Conservation (phyloP, 2,113 vertebrate genomes). For the Crotophaga sulcirostris region DNA sequence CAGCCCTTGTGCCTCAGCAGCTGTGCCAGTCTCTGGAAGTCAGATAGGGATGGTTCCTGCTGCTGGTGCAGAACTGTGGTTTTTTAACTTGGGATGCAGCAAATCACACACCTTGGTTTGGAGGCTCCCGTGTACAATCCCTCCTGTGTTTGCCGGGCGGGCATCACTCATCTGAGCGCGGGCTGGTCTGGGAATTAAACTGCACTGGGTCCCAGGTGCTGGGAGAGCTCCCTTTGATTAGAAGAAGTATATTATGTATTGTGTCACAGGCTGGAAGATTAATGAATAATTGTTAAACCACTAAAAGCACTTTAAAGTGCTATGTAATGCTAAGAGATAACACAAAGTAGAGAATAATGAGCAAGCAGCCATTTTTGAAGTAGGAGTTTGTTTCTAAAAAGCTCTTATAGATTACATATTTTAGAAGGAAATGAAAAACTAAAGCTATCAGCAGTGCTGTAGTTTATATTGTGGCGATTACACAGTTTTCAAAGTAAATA, state of each 20-base stretch:
- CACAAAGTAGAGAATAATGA: neutral
- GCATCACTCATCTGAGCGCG: neutral
- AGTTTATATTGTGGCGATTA: neutral
- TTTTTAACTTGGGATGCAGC: neutral
- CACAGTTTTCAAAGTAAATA: slow-evolving; percentile 10
- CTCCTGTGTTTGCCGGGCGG: neutral
- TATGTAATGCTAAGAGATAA: neutral
- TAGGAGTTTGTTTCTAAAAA: neutral
- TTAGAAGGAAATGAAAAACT: slow-evolving; percentile 24
- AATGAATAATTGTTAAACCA: neutral
- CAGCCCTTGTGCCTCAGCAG: neutral
- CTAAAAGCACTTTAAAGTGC: slow-evolving; percentile 9
- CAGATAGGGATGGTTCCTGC: neutral
- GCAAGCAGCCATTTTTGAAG: neutral
- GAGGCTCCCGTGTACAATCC: neutral
- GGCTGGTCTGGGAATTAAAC: neutral
- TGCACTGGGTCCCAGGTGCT: neutral
- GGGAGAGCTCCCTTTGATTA: neutral
- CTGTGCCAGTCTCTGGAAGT: accelerated
- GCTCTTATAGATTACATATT: neutral
- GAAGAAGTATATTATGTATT: neutral
- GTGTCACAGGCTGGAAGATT: slow-evolving; percentile 1
- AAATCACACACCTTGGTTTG: accelerated
- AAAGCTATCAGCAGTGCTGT: neutral
- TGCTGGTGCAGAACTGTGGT: neutral